Evolutionary conservation across 2,113 vertebrate species (phyloP).

Genomic region (Perognathus longimembris): DNA sequence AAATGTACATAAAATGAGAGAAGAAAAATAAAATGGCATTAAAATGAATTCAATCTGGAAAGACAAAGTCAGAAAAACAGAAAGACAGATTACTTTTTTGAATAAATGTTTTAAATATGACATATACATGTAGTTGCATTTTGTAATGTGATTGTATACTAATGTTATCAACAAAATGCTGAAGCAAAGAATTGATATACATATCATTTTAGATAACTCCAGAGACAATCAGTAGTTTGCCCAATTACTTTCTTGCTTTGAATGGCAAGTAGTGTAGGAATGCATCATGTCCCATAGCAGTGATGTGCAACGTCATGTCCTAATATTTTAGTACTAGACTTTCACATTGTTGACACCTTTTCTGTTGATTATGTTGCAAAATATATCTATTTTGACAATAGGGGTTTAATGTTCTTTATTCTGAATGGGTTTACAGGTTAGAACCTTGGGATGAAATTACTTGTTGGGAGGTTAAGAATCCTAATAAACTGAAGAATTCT

Average conservation of each 20-base stretch:
- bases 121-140: neutral
- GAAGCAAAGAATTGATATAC: conserved; percentile 13
- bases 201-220: conserved; percentile 6
- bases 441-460: neutral
- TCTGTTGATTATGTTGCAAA: neutral
- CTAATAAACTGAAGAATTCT: conserved; percentile 24
- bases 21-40: neutral
- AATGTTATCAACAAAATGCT: neutral
- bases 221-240: neutral
- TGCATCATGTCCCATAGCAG: neutral
- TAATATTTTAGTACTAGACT: neutral
- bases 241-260: conserved; percentile 15
- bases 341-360: conserved; percentile 6
- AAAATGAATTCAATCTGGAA: conserved; percentile 35
- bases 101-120: neutral
- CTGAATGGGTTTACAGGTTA: conserved; percentile 13
- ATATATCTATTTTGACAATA: neutral
- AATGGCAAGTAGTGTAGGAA: conserved; percentile 24
- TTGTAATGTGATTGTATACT: neutral
- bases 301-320: neutral
- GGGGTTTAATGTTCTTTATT: neutral
- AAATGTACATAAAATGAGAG: neutral
- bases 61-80: neutral
- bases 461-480: neutral
- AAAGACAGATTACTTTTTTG: neutral